Evolutionary conservation across 2,888 invertebrate species (phyloP), one percentile per base, ranked within the genome.

Genomic region (Penaeus monodon): DNA sequence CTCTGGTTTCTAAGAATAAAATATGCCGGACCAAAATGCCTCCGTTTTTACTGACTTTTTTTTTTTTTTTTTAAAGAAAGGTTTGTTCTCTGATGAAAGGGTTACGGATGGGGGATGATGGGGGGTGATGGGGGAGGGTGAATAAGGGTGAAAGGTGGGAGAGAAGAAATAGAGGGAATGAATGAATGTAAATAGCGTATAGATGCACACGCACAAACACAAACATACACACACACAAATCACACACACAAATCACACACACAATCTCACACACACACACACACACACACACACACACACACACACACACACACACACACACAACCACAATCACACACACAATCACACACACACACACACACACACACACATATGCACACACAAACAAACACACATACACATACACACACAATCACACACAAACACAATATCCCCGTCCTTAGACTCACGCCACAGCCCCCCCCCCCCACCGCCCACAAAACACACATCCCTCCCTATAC

Each of bases 221-320:
- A 76, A 38, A 76, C 44, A 44, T 44, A 76, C 76, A 76, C 76
- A 49, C 76, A 74, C 33, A 33, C 33, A 33, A n/a, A n/a, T n/a
- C 33, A 33, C 33, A 33, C 33, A 33, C 33, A 33, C 33, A 3
- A 3, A n/a, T n/a, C n/a, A n/a, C n/a, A n/a, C n/a, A n/a, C n/a
- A n/a, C n/a, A n/a, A n/a, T n/a, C 3, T 2, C 33, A 33, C 33
- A 33, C 33, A 33, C 33, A 33, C 33, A 33, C 1, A 2, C 33
- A 49, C 49, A 49, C 10, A 12, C 3, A 49, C 49, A 49, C 49
- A 49, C 49, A 12, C 44, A 44, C 76, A 76, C 76, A 76, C 44
- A 44, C 76, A 76, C 76, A 76, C 76, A 49, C 76, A 74, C 33
- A 33, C 33, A 33, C 33, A 33, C 33, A 33, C 33, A 33, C 33